A percentile compares a stretch with the other conserved stretches of the same genome.
Evolutionary conservation across 30 jellyfish, hydroid and myxozoan genomes (phyloP).

Genomic region (Mastigias papua): DNA sequence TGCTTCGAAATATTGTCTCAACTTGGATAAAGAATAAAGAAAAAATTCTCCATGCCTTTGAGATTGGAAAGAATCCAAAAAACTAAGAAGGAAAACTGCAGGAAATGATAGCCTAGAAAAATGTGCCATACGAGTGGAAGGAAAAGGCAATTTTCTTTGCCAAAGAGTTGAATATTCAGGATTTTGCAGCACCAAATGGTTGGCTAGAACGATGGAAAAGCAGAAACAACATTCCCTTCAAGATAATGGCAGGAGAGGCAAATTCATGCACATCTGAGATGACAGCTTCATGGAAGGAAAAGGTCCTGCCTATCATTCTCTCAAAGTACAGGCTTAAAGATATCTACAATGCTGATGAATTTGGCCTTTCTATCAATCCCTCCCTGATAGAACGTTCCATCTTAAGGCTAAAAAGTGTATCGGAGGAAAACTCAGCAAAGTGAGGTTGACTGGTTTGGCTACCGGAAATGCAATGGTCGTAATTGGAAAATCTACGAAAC

Average conservation of each 20-base stretch:
- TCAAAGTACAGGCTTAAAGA: conserved; percentile 7
- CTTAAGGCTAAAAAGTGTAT: conserved; percentile 31
- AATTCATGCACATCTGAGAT: conserved; percentile 47
- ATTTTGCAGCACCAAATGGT: conserved; percentile 65
- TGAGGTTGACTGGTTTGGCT: conserved; percentile 51
- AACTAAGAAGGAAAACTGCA: not conserved
- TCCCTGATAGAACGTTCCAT: conserved; percentile 7
- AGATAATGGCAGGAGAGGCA: conserved; percentile 58
- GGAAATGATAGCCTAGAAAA: not conserved
- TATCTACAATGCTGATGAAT: conserved; percentile 69
- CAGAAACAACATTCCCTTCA: conserved; percentile 43
- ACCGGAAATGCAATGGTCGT: conserved; percentile 70
- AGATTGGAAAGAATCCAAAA: not conserved
- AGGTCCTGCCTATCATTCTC: conserved; percentile 55
- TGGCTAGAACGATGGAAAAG: conserved; percentile 67
- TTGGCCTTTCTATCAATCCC: conserved; percentile 60
- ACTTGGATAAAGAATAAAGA: conserved; percentile 3
- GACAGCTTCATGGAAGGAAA: conserved; percentile 75
- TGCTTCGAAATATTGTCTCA: not conserved
- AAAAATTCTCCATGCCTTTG: not conserved
- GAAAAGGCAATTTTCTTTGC: conserved; percentile 66
- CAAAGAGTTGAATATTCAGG: conserved; percentile 33
- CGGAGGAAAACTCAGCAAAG: conserved; percentile 63
- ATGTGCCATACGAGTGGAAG: not conserved
- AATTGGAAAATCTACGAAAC: conserved; percentile 37